Evolutionary conservation across 2,888 invertebrate genomes (phyloP), one percentile per base, ranked within the genome.

Genomic region (Hypomecis punctinalis): DNA sequence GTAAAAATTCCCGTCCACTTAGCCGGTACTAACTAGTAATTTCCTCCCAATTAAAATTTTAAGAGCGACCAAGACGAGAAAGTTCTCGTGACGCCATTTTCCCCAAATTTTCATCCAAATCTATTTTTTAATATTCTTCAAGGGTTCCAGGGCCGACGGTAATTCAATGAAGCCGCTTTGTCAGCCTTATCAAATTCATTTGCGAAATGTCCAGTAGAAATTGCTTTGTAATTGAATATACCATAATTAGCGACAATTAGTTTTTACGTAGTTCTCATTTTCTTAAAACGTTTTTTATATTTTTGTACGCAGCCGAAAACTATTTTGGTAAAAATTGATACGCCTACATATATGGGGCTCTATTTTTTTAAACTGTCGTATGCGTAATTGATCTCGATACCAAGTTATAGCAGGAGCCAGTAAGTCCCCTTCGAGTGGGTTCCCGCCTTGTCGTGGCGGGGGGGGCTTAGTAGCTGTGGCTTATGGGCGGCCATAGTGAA

Each of bases 181-280:
- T 76, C 69, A 55, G 75, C 72, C 71, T 81, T 80, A 83, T 81
- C 80, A 72, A 76, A 83, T 83, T 83, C 60, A 78, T 73, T 76
- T 76, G 79, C 75, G 77, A 81, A 80, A 83, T 81, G 78, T 79
- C 79, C 70, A 72, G 63, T 69, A 61, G 61, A 79, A 82, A 82
- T 81, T 81, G 77, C 74, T 68, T 78, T 74, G 71, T 78, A 82
- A 82, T 79, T 76, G 55, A 70, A 67, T 68, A 63, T 64, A 68
- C 68, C 67, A 56, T 63, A 74, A 74, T 73, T 71, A 63, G 66
- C 8, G 52, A 58, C 63, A 68, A 70, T 72, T 70, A 57, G 64
- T 64, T 63, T 61, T 51, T 47, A 45, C 37, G 60, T 64, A 45
- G 61, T 52, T 52, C 58, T 52, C 68, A 60, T 70, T 69, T 65